These are phyloP conservation scores for Colletes latitarsis DNA, from an alignment of 1,140 invertebrate species.

Conservation along the genomic window DNA sequence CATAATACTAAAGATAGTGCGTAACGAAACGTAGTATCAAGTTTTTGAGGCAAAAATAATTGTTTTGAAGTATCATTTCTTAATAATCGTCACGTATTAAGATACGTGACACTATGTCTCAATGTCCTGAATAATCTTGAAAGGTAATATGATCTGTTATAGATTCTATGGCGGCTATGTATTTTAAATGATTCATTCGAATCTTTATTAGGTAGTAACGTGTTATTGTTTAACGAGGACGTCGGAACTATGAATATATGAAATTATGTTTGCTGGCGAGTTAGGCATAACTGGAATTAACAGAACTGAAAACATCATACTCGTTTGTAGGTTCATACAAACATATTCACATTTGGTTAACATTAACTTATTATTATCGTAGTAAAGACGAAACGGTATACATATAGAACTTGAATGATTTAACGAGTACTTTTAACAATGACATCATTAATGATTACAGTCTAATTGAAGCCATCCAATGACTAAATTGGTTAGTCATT, in stretches of 20 bases:
- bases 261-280: background rate
- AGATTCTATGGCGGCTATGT: background rate
- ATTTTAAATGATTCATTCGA: constrained; percentile 7
- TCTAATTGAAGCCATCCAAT: background rate
- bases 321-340: background rate
- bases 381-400: constrained; percentile 8
- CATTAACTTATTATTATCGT: background rate
- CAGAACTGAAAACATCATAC: background rate
- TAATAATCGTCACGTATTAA: background rate
- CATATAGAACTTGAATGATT: background rate
- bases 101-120: background rate
- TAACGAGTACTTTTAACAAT: constrained; percentile 1
- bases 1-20: no score
- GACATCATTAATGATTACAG: background rate
- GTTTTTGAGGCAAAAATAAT: no score
- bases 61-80: background rate
- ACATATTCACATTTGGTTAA: background rate
- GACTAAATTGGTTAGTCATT: background rate
- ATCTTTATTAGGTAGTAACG: constrained; percentile 5
- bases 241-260: background rate
- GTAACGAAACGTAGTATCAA: no score
- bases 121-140: background rate
- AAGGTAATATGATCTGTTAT: constrained; percentile 13
- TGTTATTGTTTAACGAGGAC: constrained; percentile 17
- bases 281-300: background rate